phyloP scores from a whole-genome alignment of 2,888 invertebrate species.

The Lithosia quadra region DNA sequence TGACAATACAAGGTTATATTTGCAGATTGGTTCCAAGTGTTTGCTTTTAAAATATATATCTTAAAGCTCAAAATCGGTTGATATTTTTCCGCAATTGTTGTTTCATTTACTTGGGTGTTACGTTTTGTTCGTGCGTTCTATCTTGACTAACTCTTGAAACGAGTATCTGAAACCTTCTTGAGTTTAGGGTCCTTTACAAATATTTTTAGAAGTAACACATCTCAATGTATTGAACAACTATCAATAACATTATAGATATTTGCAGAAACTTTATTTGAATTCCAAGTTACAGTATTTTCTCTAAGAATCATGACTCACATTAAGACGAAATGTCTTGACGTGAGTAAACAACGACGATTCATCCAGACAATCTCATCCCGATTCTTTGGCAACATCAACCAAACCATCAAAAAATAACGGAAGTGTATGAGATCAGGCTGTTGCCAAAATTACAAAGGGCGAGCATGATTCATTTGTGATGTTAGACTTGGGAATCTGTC shows the following conservation, averaged over 20 bases:
- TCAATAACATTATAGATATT: conserved; percentile 25
- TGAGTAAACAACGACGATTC: conserved; percentile 33
- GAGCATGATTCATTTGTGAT: conserved; percentile 45
- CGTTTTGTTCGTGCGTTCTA: conserved; percentile 68
- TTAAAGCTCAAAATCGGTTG: conserved; percentile 62
- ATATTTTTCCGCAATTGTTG: conserved; percentile 36
- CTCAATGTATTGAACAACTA: conserved; percentile 41
- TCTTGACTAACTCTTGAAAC: conserved; percentile 71
- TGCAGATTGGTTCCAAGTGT: conserved; percentile 53
- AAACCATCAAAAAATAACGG: conserved; percentile 38
- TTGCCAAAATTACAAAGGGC: conserved; percentile 52
- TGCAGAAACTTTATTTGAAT: neutral
- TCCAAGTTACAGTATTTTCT: neutral
- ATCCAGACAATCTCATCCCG: conserved; percentile 33
- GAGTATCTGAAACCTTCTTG: conserved; percentile 70
- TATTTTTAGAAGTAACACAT: conserved; percentile 47
- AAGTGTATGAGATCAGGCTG: conserved; percentile 44
- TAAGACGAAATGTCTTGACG: conserved; percentile 26
- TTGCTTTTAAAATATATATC: conserved; percentile 53
- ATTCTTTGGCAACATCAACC: conserved; percentile 47
- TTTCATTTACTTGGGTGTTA: conserved; percentile 53
- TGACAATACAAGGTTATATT: conserved; percentile 60
- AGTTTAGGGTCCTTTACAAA: conserved; percentile 56
- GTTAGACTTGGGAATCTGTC: conserved; percentile 41
- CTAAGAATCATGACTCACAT: conserved; percentile 25